These are phyloP conservation scores for Mnemiopsis leidyi DNA, from an alignment of 37 sponge, comb jelly and placozoan genomes.

Conservation along the genomic window DNA sequence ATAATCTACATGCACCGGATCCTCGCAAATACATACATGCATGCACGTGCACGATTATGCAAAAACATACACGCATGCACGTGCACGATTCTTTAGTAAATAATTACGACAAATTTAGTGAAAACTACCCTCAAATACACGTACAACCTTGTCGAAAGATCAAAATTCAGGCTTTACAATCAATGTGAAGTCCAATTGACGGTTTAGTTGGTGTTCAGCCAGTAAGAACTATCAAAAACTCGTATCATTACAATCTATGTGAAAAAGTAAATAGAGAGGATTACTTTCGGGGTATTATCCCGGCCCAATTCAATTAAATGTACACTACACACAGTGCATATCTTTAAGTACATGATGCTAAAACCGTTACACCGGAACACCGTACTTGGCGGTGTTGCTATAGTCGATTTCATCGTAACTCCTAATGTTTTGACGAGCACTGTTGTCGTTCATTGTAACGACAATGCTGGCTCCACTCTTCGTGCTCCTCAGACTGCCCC, in stretches of 20 bases:
- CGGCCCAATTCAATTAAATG: not conserved
- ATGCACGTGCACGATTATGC: not conserved
- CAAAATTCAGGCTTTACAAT: not conserved
- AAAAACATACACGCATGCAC: not conserved
- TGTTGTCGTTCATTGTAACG: not conserved
- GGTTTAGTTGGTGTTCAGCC: not conserved
- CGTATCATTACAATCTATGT: not conserved
- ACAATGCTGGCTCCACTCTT: constrained; percentile 36
- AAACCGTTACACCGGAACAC: constrained; percentile 1
- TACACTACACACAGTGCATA: not conserved
- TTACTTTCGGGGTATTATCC: not conserved
- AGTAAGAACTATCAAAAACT: not conserved
- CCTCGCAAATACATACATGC: not conserved
- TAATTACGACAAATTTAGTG: not conserved
- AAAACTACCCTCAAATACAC: not conserved
- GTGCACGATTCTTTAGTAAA: not conserved
- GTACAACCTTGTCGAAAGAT: not conserved
- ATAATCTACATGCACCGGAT: too few species aligned
- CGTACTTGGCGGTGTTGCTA: constrained; percentile 26
- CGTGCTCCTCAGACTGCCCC: not conserved
- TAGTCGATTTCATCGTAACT: not conserved
- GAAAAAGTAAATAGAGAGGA: not conserved
- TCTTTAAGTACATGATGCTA: too few species aligned
- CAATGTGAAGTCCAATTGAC: not conserved
- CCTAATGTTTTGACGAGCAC: not conserved